Evolutionary conservation across 2,113 vertebrate genomes (phyloP).

Genomic region (Solea senegalensis): DNA sequence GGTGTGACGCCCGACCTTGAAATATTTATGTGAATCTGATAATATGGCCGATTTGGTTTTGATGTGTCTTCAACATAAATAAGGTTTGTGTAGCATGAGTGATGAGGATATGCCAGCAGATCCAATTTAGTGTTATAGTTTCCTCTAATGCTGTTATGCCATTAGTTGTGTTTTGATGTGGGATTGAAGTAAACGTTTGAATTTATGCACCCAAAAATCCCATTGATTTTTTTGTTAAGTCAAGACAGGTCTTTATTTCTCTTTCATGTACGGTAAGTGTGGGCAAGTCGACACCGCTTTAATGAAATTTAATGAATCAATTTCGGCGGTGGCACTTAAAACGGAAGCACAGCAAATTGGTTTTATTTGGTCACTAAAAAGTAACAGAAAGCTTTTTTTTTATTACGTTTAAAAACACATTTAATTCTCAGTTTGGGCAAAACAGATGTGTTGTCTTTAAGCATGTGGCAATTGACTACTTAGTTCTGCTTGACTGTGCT

Average conservation of each 20-base stretch:
- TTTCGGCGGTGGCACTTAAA: too few relatives aligned
- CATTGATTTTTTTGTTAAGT: background rate
- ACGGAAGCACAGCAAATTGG: too few relatives aligned
- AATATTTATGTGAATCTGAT: background rate
- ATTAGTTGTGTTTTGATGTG: background rate
- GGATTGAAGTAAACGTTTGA: background rate
- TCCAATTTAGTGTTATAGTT: background rate
- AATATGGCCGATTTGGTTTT: background rate
- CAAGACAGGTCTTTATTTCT: background rate
- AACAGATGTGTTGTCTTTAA: too few relatives aligned
- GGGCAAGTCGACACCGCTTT: too few relatives aligned
- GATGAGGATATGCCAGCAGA: too few relatives aligned
- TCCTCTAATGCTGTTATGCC: background rate
- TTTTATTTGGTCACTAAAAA: too few relatives aligned
- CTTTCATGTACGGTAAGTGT: too few relatives aligned
- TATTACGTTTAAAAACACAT: too few relatives aligned
- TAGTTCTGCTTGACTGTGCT: background rate
- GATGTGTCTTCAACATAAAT: background rate
- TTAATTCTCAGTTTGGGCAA: too few relatives aligned
- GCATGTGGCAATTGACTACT: too few relatives aligned
- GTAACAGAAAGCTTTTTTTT: background rate
- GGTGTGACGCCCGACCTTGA: background rate
- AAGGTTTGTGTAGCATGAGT: background rate
- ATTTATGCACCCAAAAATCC: too few relatives aligned
- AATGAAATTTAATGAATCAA: too few relatives aligned